phyloP scores from a whole-genome alignment of 2,888 invertebrate genomes.

The Chrysolina americana region DNA sequence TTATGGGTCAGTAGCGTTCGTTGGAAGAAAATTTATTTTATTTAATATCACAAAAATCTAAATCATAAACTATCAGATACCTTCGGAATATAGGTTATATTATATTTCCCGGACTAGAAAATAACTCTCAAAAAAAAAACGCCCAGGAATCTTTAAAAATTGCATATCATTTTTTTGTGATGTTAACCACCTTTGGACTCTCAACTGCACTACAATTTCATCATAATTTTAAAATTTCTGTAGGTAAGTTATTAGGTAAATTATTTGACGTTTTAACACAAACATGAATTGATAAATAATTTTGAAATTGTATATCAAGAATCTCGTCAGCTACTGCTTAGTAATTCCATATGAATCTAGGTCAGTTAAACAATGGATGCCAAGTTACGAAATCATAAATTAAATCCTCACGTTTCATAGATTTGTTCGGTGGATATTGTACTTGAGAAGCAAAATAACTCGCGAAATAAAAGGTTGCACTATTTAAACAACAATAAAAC shows the following conservation, averaged over 20 bases:
- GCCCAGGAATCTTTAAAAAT: too few species aligned
- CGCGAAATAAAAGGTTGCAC: neutral
- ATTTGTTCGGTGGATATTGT: slow-evolving; percentile 8
- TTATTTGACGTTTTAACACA: neutral
- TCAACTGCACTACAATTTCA: neutral
- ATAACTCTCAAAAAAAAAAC: too few species aligned
- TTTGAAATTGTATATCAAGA: slow-evolving; percentile 8
- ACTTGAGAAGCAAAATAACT: neutral
- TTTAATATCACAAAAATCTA: neutral
- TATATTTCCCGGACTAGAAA: too few species aligned
- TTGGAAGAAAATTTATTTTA: neutral
- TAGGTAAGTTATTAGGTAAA: neutral
- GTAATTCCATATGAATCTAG: neutral
- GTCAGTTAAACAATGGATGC: slow-evolving; percentile 22
- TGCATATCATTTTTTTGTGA: too few species aligned
- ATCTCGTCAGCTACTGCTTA: slow-evolving; percentile 17
- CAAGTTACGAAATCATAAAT: slow-evolving; percentile 11
- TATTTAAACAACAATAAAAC: neutral
- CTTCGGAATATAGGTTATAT: too few species aligned
- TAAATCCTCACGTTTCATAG: slow-evolving; percentile 9
- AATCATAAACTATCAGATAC: too few species aligned
- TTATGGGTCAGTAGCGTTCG: neutral
- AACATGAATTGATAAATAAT: slow-evolving; percentile 4
- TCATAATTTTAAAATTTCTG: neutral
- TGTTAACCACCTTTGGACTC: neutral